Evolutionary conservation across 2,888 invertebrate genomes (phyloP), one percentile per base, ranked within the genome.

Genomic region (Drosophila colorata): DNA sequence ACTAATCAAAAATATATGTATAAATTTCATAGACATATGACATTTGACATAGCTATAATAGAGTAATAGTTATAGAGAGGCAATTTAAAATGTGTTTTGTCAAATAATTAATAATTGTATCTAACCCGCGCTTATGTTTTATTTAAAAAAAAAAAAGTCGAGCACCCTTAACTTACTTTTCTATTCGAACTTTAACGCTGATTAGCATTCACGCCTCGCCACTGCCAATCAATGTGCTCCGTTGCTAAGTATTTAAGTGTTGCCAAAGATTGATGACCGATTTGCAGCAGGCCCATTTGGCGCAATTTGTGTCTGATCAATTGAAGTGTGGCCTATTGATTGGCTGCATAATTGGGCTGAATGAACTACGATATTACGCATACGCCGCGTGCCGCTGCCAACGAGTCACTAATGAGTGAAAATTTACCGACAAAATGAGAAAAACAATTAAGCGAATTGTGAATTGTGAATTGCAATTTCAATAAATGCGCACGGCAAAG

Each of bases 371-470:
- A 70, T 73, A 65, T 68, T 81, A 82, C 74, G 66, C 84, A 85
- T 78, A 66, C 67, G 53, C 61, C 70, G 63, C 53, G 33, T 63
- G 46, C 48, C 52, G 65, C 67, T 35, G 43, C 40, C 65, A 78
- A 69, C 69, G 51, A 69, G 70, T 53, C 72, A 73, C 81, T 82
- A 87, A 84, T 88, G 72, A 77, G 83, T 69, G 83, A 79, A 84
- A 87, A 84, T 82, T 74, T 56, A 57, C 81, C 65, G 57, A 69
- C 71, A 76, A 80, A 73, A 71, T 76, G 74, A 64, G 73, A 68
- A 47, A 85, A 83, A 83, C 67, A 84, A 84, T 88, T 86, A 88
- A 77, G 77, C 66, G 71, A 82, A 87, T 81, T 87, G 81, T 84
- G 68, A 86, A 67, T 74, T 78, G 80, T 80, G 67, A 81, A 85